phyloP scores from a whole-genome alignment of 2,113 vertebrate species.

The Reinhardtius hippoglossoides region DNA sequence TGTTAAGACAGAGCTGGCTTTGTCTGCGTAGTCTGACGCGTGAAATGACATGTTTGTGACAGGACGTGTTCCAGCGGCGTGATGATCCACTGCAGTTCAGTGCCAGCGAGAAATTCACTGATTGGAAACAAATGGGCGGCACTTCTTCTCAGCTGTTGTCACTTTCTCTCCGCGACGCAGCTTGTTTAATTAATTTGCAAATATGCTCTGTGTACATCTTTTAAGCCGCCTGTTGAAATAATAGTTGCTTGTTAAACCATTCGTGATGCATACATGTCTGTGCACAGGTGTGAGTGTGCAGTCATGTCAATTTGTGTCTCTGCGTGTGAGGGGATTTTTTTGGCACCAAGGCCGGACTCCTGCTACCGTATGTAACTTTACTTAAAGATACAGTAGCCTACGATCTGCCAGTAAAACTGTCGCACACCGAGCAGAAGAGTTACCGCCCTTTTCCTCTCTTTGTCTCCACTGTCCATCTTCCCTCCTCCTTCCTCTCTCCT shows the following conservation, averaged over 20 bases:
- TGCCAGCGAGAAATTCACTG: conserved; percentile 37
- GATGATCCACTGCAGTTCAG: neutral
- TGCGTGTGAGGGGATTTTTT: neutral
- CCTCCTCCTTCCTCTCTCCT: conserved; percentile 68
- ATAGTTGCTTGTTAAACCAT: too few species aligned
- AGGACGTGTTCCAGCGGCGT: conserved; percentile 45
- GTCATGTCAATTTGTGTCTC: neutral
- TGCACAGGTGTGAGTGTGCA: conserved; percentile 27
- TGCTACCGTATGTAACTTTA: conserved; percentile 28
- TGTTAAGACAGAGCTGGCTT: neutral
- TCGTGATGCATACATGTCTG: conserved; percentile 6
- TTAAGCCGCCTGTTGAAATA: neutral
- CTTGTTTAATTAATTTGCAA: conserved; percentile 2
- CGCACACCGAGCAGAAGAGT: conserved; percentile 37
- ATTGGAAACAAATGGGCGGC: conserved; percentile 55
- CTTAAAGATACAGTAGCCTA: conserved; percentile 38
- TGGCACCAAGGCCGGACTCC: neutral
- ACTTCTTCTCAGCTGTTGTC: conserved; percentile 33
- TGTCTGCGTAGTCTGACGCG: conserved; percentile 11
- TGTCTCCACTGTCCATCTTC: conserved; percentile 68
- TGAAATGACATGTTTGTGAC: conserved; percentile 48
- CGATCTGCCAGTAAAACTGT: conserved; percentile 39
- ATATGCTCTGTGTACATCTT: neutral
- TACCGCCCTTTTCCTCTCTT: conserved; percentile 56
- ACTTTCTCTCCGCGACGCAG: conserved; percentile 23